These are phyloP conservation scores for Yasuhikotakia modesta DNA, from an alignment of 2,797 vertebrate species.

Conservation along the genomic window DNA sequence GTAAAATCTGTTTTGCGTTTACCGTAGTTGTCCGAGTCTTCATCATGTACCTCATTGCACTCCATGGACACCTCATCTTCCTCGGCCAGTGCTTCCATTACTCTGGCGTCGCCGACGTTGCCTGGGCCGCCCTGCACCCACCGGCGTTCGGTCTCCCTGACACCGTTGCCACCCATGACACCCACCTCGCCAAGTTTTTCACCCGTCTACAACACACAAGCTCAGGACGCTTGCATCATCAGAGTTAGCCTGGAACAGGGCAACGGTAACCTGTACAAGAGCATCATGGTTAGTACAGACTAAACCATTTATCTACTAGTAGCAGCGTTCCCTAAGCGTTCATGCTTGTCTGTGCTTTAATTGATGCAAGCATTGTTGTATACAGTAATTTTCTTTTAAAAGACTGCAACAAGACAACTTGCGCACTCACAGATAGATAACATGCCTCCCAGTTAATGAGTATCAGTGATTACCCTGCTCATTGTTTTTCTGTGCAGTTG, in stretches of 20 bases:
- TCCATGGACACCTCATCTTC: slow-evolving; percentile 85
- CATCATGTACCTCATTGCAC: slow-evolving; percentile 82
- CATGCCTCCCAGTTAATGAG: no score
- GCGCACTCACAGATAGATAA: no score
- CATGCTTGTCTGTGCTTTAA: background rate
- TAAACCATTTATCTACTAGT: background rate
- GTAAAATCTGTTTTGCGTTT: slow-evolving; percentile 15
- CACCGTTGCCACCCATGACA: slow-evolving; percentile 71
- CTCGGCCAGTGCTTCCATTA: slow-evolving; percentile 73
- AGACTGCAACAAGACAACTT: no score
- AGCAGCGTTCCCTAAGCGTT: background rate
- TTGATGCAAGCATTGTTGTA: background rate
- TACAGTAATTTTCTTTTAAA: no score
- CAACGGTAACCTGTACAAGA: slow-evolving; percentile 93
- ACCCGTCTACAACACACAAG: slow-evolving; percentile 87
- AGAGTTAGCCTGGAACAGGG: slow-evolving; percentile 84
- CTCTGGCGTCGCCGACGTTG: slow-evolving; percentile 68
- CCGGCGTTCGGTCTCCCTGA: slow-evolving; percentile 75
- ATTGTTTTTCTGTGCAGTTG: slow-evolving; percentile 71
- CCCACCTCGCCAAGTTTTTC: slow-evolving; percentile 72
- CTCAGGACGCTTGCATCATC: slow-evolving; percentile 86
- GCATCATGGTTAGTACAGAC: slow-evolving; percentile 85
- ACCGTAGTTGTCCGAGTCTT: slow-evolving; percentile 82
- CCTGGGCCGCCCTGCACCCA: slow-evolving; percentile 72
- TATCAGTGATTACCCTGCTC: background rate